Percentiles rank a stretch among this genome's conserved stretches.
phyloP scores from a whole-genome alignment of 2,888 invertebrate genomes.

The Napeogenes sylphis region DNA sequence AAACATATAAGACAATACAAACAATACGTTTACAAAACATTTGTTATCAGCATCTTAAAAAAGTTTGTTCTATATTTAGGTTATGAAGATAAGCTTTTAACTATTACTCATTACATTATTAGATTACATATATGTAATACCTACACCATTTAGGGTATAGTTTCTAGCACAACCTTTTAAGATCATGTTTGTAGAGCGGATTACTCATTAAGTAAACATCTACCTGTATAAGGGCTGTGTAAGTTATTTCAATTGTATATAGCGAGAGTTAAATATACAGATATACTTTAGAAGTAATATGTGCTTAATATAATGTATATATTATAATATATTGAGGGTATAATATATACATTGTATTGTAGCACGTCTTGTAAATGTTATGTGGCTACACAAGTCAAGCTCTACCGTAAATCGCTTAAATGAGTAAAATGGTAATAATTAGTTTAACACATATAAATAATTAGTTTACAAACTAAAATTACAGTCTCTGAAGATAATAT shows the following conservation, averaged over 20 bases:
- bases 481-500: too few species aligned
- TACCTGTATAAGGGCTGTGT: not conserved
- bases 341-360: too few species aligned
- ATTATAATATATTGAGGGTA: too few species aligned
- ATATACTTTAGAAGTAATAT: too few species aligned
- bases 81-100: slow-evolving; percentile 48
- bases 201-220: slow-evolving; percentile 5
- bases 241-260: not conserved
- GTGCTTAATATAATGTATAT: too few species aligned
- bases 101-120: slow-evolving; percentile 40
- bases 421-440: too few species aligned
- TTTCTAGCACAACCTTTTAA: slow-evolving; percentile 15
- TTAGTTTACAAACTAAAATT: too few species aligned
- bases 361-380: too few species aligned
- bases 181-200: not conserved
- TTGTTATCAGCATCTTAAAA: slow-evolving; percentile 18
- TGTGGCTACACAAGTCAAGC: too few species aligned
- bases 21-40: slow-evolving; percentile 7
- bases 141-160: slow-evolving; percentile 10
- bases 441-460: too few species aligned
- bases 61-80: slow-evolving; percentile 40
- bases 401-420: too few species aligned
- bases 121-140: slow-evolving; percentile 26
- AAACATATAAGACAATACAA: not conserved
- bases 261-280: not conserved